phyloP scores from a whole-genome alignment of 2,113 vertebrate species.

The rabbit (Oryctolagus cuniculus) region DNA sequence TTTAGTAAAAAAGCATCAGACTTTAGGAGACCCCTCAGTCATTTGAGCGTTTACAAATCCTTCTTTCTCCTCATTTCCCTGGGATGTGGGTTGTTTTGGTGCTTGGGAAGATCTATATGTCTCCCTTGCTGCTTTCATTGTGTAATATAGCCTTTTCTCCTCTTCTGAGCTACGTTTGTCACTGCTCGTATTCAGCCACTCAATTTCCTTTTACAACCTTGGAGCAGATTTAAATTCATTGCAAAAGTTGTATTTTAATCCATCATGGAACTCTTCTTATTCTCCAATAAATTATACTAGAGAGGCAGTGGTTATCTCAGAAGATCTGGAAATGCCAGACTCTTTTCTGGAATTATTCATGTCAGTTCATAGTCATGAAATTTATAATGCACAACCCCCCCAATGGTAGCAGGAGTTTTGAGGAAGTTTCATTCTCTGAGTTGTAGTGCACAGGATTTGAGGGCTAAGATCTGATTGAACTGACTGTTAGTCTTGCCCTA shows the following conservation, averaged over 20 bases:
- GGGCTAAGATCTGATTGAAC: neutral
- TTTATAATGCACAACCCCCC: neutral
- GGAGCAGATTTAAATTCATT: neutral
- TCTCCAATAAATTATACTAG: neutral
- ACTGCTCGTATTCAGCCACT: neutral
- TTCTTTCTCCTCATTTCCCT: neutral
- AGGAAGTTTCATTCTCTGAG: neutral
- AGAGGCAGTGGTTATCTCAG: neutral
- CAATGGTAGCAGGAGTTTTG: neutral
- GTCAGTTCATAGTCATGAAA: neutral
- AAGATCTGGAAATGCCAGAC: neutral
- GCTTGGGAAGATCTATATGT: neutral
- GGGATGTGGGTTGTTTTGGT: neutral
- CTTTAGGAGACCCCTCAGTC: neutral
- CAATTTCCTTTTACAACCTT: neutral
- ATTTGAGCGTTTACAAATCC: neutral
- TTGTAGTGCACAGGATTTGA: neutral
- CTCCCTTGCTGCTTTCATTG: fast-evolving
- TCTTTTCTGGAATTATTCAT: neutral
- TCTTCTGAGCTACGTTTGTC: neutral
- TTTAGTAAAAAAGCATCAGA: neutral
- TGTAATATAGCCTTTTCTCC: neutral
- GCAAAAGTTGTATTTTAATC: neutral
- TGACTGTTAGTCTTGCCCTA: neutral
- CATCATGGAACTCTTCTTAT: neutral